Evolutionary conservation across 2,888 invertebrate species (phyloP).

Genomic region (Monopis laevigella): DNA sequence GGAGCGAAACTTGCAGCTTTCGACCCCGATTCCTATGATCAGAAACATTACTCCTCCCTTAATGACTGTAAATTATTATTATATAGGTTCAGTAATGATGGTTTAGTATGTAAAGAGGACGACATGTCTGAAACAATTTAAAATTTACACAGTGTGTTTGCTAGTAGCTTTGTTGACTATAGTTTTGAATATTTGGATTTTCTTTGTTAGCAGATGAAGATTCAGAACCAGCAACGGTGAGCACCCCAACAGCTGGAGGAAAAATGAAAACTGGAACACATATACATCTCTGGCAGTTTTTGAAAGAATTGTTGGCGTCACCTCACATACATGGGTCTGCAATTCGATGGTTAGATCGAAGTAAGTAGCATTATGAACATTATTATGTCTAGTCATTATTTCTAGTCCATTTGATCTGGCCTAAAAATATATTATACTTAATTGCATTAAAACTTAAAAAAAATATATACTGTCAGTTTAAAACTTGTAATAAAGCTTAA

Average conservation of each 20-base stretch:
- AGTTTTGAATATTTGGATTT: no score
- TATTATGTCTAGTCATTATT: background rate
- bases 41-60: slow-evolving; percentile 25
- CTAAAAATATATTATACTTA: no score
- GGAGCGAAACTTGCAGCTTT: slow-evolving; percentile 14
- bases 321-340: slow-evolving; percentile 92
- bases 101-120: slow-evolving; percentile 28
- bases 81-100: slow-evolving; percentile 23
- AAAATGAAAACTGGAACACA: slow-evolving; percentile 74
- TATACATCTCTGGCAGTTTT: slow-evolving; percentile 98
- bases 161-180: no score
- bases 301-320: slow-evolving; percentile 92
- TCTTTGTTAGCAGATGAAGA: slow-evolving; percentile 62
- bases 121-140: background rate
- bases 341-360: slow-evolving; percentile 96
- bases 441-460: no score
- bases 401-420: no score
- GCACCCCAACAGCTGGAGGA: slow-evolving; percentile 32
- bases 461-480: no score
- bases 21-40: slow-evolving; percentile 21
- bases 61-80: slow-evolving; percentile 35
- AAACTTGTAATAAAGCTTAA: no score
- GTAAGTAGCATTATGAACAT: slow-evolving; percentile 41
- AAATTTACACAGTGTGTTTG: no score
- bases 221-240: slow-evolving; percentile 53